phyloP scores from a whole-genome alignment of 2,888 invertebrate species.

The Acleris emargana region DNA sequence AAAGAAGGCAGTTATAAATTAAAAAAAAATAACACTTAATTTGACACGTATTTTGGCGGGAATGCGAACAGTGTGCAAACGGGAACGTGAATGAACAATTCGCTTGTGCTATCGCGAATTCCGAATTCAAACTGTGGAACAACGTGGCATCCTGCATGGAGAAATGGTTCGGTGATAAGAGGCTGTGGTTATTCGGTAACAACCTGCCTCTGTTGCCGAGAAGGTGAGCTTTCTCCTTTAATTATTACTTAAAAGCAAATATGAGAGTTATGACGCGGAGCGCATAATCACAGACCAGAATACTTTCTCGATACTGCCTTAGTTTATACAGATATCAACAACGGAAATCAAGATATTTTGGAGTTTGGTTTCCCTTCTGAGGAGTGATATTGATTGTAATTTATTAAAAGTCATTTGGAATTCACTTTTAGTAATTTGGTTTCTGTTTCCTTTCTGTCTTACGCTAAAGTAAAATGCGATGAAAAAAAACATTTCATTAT shows the following conservation, averaged over 20 bases:
- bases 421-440: too few relatives aligned
- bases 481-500: too few relatives aligned
- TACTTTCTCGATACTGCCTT: not conserved
- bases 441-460: too few relatives aligned
- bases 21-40: constrained; percentile 39
- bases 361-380: too few relatives aligned
- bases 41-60: constrained; percentile 62
- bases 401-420: too few relatives aligned
- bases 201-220: constrained; percentile 93
- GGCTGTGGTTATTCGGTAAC: constrained; percentile 95
- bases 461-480: too few relatives aligned
- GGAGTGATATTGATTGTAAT: too few relatives aligned
- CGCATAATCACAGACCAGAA: too few relatives aligned
- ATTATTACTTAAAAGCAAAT: not conserved
- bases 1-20: constrained; percentile 36
- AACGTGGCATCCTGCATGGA: constrained; percentile 89
- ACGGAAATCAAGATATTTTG: too few relatives aligned
- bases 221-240: constrained; percentile 83
- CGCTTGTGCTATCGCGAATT: constrained; percentile 52
- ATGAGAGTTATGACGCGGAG: too few relatives aligned
- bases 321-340: too few relatives aligned
- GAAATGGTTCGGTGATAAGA: constrained; percentile 96
- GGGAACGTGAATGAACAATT: constrained; percentile 70
- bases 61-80: constrained; percentile 57
- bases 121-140: constrained; percentile 70